Base-by-base conservation (phyloP, 2,888 invertebrate species). In the Drosophila mimetica region DNA sequence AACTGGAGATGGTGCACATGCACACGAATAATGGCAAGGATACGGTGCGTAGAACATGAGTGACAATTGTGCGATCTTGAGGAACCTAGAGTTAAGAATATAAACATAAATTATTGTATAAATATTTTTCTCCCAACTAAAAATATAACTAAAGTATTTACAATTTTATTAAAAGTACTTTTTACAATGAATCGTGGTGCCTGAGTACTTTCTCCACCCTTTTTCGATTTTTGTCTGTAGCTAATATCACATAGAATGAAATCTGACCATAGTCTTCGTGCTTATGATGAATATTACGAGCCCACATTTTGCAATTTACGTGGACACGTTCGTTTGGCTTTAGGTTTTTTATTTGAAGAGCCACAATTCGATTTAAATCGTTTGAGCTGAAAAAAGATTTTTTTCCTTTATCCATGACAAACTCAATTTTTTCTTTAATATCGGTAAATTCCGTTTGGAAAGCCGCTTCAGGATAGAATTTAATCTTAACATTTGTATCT, bases 31-130 rank as follows among this genome's bases (percentile, higher is more conserved):
- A 93, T 53, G 97, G 96, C 81, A 97, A 93, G 1, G 98, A 97
- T 13, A 99, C 96, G 7, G 96, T 97, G 67, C 98, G 93, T 52
- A 98, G 92, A 52, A 96, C 96, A 80, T 95, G 94, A 82, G 96
- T 94, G 50, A 98, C 96, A 89, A 98, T 96, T 11, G 98, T 99
- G 69, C 98, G 94, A 92, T 99, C 98, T 87, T 97, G 98, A 22
- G 99, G 99, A 72, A 97, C 96, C 93, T 97, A 96, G 7, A 96
- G 73, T 11, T 30, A 28, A 2, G 6, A 4, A 52, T 28, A 1
- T 7, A 8, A 41, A 5, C 4, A 52, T 6, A 11, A 5, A 4
- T 46, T 30, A 13, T 30, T 4, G 1, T 6, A 11, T 9, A 9
- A 30, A 20, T 16, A 30, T 11, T n/a, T 36, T 36, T 36, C 8